Evolutionary conservation across 2,888 invertebrate genomes (phyloP), one percentile per base, ranked within the genome.

Genomic region (Tortrix viridana): DNA sequence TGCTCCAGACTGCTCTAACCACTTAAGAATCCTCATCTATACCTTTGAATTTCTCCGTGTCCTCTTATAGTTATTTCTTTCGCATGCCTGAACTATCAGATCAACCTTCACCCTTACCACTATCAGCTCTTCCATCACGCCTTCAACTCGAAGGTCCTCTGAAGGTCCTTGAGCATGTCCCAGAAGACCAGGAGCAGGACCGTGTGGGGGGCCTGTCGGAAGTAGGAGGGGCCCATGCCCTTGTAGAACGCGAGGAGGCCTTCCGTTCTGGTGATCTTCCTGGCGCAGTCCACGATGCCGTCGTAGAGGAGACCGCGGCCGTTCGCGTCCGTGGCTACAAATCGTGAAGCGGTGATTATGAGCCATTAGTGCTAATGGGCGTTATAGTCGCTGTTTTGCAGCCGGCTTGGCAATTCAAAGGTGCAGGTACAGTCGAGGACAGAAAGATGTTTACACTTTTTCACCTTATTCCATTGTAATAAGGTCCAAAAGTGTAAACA

Each of bases 171-270:
- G 16, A 96, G 86, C 82, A 95, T 92, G 78, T 98, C 97, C 95
- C 98, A 98, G 84, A 98, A 97, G 38, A 98, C 94, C 59, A 98
- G 90, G 67, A 97, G 95, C 0, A 98, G 86, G 0, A 98, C 95
- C 0, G 97, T 96, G 82, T 98, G 98, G 0, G 98, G 98, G 0
- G 97, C 98, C 72, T 98, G 94, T 63, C 98, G 92, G n/a, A 98
- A 87, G 87, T 97, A 98, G 47, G 96, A 96, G 0, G 98, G 97
- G 52, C 96, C 96, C 74, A 97, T 95, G 23, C 98, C 98, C 88
- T 98, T 98, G 85, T 98, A 98, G 80, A 98, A 95, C 0, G 98
- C 98, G 44, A 94, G 86, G 0, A 96, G 69, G 0, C 98, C 97
- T 88, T 98, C 98, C 0, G 94, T 93, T 67, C 88, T 92, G 22